Conservation (phyloP, 2,797 vertebrate genomes). For the Ispidina picta region DNA sequence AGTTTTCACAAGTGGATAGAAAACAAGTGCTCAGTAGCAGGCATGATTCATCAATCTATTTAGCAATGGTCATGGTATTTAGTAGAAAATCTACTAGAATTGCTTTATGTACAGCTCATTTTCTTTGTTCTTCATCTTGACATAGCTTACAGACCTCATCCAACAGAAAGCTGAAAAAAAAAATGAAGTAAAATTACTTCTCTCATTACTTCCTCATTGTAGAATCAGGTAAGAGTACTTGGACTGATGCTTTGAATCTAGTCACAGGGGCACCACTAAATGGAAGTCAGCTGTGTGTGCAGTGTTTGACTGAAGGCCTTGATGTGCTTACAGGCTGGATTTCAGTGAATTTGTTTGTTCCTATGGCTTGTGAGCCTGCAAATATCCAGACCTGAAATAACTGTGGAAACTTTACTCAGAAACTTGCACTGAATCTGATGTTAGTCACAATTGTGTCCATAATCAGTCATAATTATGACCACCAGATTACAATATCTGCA, state of each 20-base stretch:
- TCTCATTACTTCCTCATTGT: neutral
- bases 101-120: neutral
- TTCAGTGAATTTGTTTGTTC: neutral
- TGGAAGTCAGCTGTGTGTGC: neutral
- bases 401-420: neutral
- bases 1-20: constrained; percentile 39
- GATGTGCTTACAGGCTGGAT: neutral
- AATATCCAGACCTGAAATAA: neutral
- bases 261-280: neutral
- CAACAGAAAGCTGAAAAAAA: neutral
- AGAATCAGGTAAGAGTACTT: neutral
- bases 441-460: too few species aligned
- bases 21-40: constrained; percentile 44
- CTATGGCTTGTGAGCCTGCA: neutral
- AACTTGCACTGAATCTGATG: neutral
- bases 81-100: neutral
- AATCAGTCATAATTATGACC: neutral
- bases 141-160: neutral
- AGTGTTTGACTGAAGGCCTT: neutral
- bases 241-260: neutral
- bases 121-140: neutral
- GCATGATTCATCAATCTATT: constrained; percentile 29
- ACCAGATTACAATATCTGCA: neutral
- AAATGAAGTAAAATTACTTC: neutral
- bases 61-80: constrained; percentile 12